Base-by-base conservation (phyloP, 2,888 invertebrate species). In the Stegana nigrithorax region DNA sequence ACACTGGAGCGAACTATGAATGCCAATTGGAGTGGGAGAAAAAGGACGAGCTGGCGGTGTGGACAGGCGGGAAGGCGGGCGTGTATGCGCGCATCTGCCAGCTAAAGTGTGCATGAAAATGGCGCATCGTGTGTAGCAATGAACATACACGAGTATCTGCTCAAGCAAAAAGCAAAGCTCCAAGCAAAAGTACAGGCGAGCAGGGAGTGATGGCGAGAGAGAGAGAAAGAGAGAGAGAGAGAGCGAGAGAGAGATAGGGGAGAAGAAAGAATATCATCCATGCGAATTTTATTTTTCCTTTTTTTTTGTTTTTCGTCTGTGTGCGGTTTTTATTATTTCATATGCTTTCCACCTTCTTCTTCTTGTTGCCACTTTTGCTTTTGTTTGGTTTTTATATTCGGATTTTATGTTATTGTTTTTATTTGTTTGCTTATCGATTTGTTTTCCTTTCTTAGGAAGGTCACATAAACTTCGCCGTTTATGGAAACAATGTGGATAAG, bases 101-200 rank as follows among this genome's bases (percentile, higher is more conserved):
- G 42, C 42, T 42, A 42, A 42, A 42, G 42, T 42, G 8, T n/a
- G 14, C 17, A 42, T 14, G 42, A 42, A 42, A 7, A 4, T 42
- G 42, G 42, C 42, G 8, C 42, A 6, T n/a, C 42, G n/a, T n/a
- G n/a, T n/a, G n/a, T n/a, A n/a, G n/a, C n/a, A n/a, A n/a, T n/a
- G n/a, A n/a, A n/a, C n/a, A n/a, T n/a, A n/a, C n/a, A n/a, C n/a
- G n/a, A n/a, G n/a, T n/a, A n/a, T n/a, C n/a, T n/a, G n/a, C n/a
- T n/a, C n/a, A n/a, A n/a, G n/a, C n/a, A n/a, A 73, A 67, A 72
- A 72, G 63, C 60, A 50, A 62, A 58, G 62, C 36, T 42, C 39
- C 60, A 42, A 51, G n/a, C n/a, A n/a, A n/a, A n/a, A n/a, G n/a
- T n/a, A n/a, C n/a, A n/a, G n/a, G n/a, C n/a, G n/a, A n/a, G n/a